These are phyloP conservation scores for Ictidomys tridecemlineatus DNA, from an alignment of 2,113 vertebrate species.

Conservation along the genomic window DNA sequence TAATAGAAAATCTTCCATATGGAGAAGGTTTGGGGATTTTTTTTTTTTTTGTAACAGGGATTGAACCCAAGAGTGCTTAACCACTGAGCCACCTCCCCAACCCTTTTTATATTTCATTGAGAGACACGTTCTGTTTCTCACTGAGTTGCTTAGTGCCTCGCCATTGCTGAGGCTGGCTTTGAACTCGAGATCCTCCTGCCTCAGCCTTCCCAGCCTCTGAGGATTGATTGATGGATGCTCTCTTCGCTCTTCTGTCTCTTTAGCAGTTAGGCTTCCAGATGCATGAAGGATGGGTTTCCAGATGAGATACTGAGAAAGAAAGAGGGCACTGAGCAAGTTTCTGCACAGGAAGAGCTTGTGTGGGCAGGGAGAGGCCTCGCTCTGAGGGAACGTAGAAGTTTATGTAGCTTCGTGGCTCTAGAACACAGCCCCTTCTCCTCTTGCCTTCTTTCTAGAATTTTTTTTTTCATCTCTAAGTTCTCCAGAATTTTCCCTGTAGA, in stretches of 20 bases:
- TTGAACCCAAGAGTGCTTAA: no score
- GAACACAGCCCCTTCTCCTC: not conserved
- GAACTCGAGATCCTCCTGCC: no score
- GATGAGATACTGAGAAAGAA: not conserved
- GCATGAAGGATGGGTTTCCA: not conserved
- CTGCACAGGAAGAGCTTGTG: not conserved
- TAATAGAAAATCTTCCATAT: not conserved
- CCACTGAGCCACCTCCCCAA: no score
- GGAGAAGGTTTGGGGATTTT: not conserved
- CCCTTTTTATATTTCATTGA: no score
- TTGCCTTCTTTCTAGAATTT: not conserved
- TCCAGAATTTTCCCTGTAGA: not conserved
- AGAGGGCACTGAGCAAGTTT: not conserved
- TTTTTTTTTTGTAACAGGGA: no score
- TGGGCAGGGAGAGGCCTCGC: no score
- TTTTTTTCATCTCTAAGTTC: not conserved
- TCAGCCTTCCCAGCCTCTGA: no score
- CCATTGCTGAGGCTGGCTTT: no score
- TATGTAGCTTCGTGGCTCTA: not conserved
- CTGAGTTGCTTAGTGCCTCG: no score
- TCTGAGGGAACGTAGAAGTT: not conserved
- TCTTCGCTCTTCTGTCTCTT: not conserved
- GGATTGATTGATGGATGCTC: not conserved
- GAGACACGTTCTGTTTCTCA: no score
- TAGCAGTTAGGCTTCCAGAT: not conserved